Conservation (phyloP, 1,140 invertebrate genomes). For the Drosophila erecta region DNA sequence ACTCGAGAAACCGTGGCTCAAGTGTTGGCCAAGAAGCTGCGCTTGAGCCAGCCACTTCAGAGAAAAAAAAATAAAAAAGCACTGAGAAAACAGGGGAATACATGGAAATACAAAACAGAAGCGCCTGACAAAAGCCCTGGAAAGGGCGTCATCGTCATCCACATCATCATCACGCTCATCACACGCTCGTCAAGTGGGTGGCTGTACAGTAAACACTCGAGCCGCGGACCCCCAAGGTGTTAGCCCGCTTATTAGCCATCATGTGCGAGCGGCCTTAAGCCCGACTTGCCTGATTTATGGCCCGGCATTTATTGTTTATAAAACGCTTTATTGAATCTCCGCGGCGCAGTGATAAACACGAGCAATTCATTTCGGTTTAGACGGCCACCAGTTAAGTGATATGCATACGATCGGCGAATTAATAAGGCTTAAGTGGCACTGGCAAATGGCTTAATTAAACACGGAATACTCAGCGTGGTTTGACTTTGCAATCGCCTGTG, state of each 20-base stretch:
- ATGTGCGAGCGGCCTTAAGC: conserved; percentile 2
- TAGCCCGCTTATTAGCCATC: conserved; percentile 73
- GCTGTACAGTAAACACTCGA: conserved; percentile 76
- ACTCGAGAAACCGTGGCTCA: conserved; percentile 51
- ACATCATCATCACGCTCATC: conserved; percentile 46
- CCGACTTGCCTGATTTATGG: conserved; percentile 47
- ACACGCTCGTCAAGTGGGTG: conserved; percentile 64
- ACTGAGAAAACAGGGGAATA: neutral
- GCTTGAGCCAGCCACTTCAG: conserved; percentile 62
- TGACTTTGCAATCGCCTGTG: conserved; percentile 52
- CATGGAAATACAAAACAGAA: conserved; percentile 9
- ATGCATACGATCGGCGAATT: conserved; percentile 68
- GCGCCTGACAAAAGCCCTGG: conserved; percentile 70
- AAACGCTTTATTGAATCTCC: conserved; percentile 55
- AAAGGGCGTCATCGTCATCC: conserved; percentile 62
- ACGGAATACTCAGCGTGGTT: conserved; percentile 50
- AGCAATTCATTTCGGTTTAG: conserved; percentile 61
- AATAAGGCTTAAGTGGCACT: conserved; percentile 66
- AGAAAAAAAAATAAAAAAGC: conserved; percentile 6
- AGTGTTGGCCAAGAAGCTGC: conserved; percentile 71
- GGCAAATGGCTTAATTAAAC: conserved; percentile 69
- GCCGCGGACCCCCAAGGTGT: conserved; percentile 68
- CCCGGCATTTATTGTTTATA: conserved; percentile 57
- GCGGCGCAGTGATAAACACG: conserved; percentile 57
- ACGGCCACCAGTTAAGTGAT: conserved; percentile 52